Percentiles rank a stretch among this genome's conserved stretches.
These are phyloP conservation scores for Sesamia nonagrioides DNA, from an alignment of 1,140 invertebrate genomes.

Conservation along the genomic window DNA sequence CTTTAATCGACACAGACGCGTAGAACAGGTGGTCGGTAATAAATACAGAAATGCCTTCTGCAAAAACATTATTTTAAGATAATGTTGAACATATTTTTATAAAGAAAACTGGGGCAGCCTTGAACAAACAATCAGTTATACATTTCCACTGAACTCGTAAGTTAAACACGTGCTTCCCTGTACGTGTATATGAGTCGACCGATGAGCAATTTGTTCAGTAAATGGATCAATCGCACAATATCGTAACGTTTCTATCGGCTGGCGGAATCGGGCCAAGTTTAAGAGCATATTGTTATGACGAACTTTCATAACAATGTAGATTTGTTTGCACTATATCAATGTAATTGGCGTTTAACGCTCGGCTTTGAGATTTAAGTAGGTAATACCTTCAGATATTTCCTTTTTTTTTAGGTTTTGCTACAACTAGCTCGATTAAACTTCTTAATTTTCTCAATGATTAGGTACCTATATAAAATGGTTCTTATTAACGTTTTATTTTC, in stretches of 20 bases:
- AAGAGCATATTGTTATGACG: constrained; percentile 41
- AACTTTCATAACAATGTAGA: constrained; percentile 44
- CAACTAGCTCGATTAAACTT: neutral
- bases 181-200: constrained; percentile 22
- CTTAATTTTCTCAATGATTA: constrained; percentile 10
- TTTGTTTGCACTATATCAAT: constrained; percentile 33
- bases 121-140: constrained; percentile 48
- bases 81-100: constrained; percentile 46
- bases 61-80: constrained; percentile 45
- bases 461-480: neutral
- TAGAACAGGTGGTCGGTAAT: constrained; percentile 42
- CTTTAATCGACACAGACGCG: constrained; percentile 30
- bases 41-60: constrained; percentile 30
- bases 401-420: neutral
- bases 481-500: neutral
- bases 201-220: constrained; percentile 43
- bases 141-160: constrained; percentile 45
- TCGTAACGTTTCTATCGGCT: constrained; percentile 33
- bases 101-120: constrained; percentile 48
- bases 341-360: constrained; percentile 20
- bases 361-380: neutral
- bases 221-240: constrained; percentile 46
- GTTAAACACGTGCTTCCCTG: constrained; percentile 41
- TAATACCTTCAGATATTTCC: neutral
- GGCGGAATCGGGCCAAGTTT: constrained; percentile 45